Evolutionary conservation across 2,888 invertebrate genomes (phyloP), one percentile per base, ranked within the genome.

Genomic region (Isotomurus palustris): DNA sequence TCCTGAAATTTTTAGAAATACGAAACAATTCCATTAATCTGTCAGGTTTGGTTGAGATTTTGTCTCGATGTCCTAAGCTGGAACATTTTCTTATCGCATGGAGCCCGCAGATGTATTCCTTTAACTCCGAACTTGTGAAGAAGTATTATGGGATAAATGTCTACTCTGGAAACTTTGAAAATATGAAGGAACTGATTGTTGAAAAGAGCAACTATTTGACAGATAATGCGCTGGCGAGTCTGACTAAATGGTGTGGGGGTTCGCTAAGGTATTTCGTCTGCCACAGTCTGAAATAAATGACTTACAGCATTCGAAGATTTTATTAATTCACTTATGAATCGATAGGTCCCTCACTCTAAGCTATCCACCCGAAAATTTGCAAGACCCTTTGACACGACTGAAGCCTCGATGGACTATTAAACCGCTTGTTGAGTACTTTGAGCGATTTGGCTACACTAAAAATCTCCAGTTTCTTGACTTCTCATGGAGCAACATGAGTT

Each of bases 91-190:
- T 57, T 3, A 57, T 67, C 10, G 52, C 54, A 12, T 69, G 67
- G 67, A 65, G 62, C 1, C 63, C 69, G 3, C 67, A 69, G 52
- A 65, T 65, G 67, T 67, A 65, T 35, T 60, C 67, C 2, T 67
- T 69, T 38, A 69, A 67, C 25, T 63, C 69, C 1, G 69, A 69
- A 29, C 53, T 69, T n/a, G 62, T 69, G 8, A 65, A 60, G 50
- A 69, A 69, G 45, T 69, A 69, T 41, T 69, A 64, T 47, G 67
- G 67, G 17, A 59, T 65, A 36, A 62, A 64, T 48, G 65, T 69
- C 32, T 51, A 65, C 36, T 65, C 64, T 55, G 69, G 69, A 8
- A 62, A 61, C 0, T 67, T 69, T 43, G 56, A 57, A 3, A 62
- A 60, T 27, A 53, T 69, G 25, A 49, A 43, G 19, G 44, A 60